Base-by-base conservation (phyloP, 2,113 vertebrate species). In the Chloebia gouldiae region DNA sequence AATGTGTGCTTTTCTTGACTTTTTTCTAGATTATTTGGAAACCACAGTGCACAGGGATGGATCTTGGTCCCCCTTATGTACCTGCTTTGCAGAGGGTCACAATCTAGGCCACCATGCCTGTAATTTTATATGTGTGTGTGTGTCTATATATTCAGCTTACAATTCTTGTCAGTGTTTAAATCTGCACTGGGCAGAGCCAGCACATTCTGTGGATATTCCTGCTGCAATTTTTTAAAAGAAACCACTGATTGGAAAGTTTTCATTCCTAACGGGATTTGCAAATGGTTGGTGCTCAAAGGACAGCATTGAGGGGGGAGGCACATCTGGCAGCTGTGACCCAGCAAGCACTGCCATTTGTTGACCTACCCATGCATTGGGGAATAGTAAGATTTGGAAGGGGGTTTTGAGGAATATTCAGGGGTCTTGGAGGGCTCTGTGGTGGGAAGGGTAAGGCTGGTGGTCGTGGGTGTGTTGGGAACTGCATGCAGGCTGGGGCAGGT, bases 381-480 rank as follows among this genome's bases (percentile, higher is more conserved):
- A 40, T 12, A 44, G 31, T 39, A 35, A 21, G 45, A n/a, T 94
- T 66, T 68, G 79, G 35, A 64, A 37, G 31, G 25, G 21, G 14
- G 4, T 11, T 35, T 53, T 73, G 65, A 61, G 66, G 37, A 72
- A 15, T 17, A 13, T 28, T 39, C 53, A 35, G 49, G 75, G 40
- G 2, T 6, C 0, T 37, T 28, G 19, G 17, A 31, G 40, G 23
- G 39, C 10, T 80, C 31, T 80, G 42, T 6, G 2, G 39, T 66
- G 23, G 88, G 35, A 42, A 21, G 31, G 42, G 39, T 30, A 17
- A 31, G 35, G 37, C 72, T 85, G 47, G 27, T 50, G 61, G 39
- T n/a, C 0, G 0, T 68, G 61, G 17, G 18, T 13, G 47, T 7
- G 1, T 16, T 45, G 35, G 33, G 49, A 1, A 4, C 51, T 54